Evolutionary conservation across 2,113 vertebrate genomes (phyloP), one percentile per base, ranked within the genome.

Genomic region (Zeus faber): DNA sequence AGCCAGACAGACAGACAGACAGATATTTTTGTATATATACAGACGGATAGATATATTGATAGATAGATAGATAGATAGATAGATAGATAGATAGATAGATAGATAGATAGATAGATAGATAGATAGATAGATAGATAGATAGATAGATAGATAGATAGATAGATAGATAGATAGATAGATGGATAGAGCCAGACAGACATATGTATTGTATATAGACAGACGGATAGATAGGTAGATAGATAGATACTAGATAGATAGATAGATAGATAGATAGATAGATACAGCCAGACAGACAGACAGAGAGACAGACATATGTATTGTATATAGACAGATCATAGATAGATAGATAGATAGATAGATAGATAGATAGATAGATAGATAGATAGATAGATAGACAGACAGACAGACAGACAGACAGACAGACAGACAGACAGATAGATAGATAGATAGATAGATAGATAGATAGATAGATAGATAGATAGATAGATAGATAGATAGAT

Each of bases 201-300:
- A 31, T 1, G 17, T 22, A 21, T 14, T 47, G 20, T 45, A 53
- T 50, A n/a, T 5, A n/a, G 2, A 39, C 2, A 39, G 2, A 39
- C 5, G 5, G 11, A 16, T 39, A 39, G 4, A 39, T 16, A 39
- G 11, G n/a, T 39, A 16, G 2, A n/a, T 39, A 31, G 7, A 5
- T 2, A 5, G 7, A 31, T 31, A 49, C n/a, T 35, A 25, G 56
- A 37, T 18, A 11, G 37, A 5, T 20, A 37, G 22, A 10, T 26
- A 48, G 18, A 10, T 27, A n/a, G 43, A 24, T 11, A 25, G 56
- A 37, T 43, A 43, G 50, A 60, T 58, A 66, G 56, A 54, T 27
- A 43, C 52, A 5, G 35, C n/a, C 31, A 63, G 14, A 26, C 49
- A 17, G 31, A 39, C 4, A 16, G 29, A 25, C 41, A 17, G 77